These are phyloP conservation scores for Acanthoscelides obtectus DNA, from an alignment of 2,888 invertebrate species.

Conservation along the genomic window DNA sequence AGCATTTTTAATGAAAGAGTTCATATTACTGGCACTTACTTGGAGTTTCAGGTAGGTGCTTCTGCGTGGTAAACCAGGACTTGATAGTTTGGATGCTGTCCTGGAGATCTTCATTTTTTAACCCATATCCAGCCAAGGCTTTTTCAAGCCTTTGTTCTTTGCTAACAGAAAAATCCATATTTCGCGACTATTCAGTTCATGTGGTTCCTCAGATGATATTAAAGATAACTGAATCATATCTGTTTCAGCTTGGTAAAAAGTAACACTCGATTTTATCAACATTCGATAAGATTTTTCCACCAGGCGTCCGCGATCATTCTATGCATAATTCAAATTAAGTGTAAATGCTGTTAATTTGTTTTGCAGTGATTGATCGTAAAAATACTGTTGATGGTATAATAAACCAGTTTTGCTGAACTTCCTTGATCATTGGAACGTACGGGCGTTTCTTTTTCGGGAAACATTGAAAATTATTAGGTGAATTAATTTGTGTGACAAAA, in stretches of 20 bases:
- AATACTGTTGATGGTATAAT: too few relatives aligned
- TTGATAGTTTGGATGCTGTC: conserved; percentile 5
- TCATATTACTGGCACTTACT: conserved; percentile 3
- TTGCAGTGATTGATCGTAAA: too few relatives aligned
- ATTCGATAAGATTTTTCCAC: neutral
- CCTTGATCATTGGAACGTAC: too few relatives aligned
- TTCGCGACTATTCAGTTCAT: neutral
- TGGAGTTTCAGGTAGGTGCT: conserved; percentile 12
- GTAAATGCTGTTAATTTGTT: too few relatives aligned
- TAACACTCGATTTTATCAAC: neutral
- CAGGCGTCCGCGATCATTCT: neutral
- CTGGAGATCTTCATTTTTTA: conserved; percentile 2
- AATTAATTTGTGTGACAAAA: too few relatives aligned
- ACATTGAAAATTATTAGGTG: too few relatives aligned
- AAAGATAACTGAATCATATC: neutral
- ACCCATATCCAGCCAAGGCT: neutral
- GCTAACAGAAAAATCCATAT: neutral
- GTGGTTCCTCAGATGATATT: neutral
- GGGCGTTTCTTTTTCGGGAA: too few relatives aligned
- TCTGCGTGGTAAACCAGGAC: conserved; percentile 11
- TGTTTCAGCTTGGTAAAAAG: neutral
- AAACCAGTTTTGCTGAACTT: too few relatives aligned
- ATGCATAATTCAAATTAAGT: too few relatives aligned
- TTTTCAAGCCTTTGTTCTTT: neutral
- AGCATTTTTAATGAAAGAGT: too few relatives aligned